phyloP scores from a whole-genome alignment of 2,888 invertebrate genomes.

The Microctonus brassicae region DNA sequence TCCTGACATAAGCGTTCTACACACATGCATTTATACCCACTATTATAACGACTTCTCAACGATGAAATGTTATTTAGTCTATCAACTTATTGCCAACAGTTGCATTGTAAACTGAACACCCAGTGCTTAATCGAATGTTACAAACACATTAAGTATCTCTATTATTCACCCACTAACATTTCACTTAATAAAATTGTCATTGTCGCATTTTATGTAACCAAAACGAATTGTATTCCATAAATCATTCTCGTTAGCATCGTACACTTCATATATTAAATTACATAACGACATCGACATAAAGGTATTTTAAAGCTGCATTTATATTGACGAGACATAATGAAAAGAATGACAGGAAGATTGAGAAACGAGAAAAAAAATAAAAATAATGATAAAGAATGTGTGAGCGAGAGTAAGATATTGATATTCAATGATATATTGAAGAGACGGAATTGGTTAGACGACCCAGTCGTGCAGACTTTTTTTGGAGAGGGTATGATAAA shows the following conservation, averaged over 20 bases:
- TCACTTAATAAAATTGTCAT: neutral
- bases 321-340: no score
- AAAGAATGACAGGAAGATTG: no score
- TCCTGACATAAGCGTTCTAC: no score
- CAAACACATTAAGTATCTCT: neutral
- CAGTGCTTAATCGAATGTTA: neutral
- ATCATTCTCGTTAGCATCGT: no score
- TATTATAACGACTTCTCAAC: slow-evolving; percentile 10
- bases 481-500: neutral
- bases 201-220: no score
- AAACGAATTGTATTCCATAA: no score
- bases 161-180: neutral
- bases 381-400: neutral
- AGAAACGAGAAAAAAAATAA: neutral
- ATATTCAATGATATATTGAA: slow-evolving; percentile 14
- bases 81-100: slow-evolving; percentile 7
- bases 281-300: no score
- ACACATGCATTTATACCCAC: neutral
- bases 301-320: no score
- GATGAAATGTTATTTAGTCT: neutral
- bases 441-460: slow-evolving; percentile 4
- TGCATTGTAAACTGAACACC: neutral
- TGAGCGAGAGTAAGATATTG: neutral
- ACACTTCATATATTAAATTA: no score
- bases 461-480: slow-evolving; percentile 20